Base-by-base conservation (phyloP, 35 echinoderm and acorn worm species). In the Strongylocentrotus purpuratus region DNA sequence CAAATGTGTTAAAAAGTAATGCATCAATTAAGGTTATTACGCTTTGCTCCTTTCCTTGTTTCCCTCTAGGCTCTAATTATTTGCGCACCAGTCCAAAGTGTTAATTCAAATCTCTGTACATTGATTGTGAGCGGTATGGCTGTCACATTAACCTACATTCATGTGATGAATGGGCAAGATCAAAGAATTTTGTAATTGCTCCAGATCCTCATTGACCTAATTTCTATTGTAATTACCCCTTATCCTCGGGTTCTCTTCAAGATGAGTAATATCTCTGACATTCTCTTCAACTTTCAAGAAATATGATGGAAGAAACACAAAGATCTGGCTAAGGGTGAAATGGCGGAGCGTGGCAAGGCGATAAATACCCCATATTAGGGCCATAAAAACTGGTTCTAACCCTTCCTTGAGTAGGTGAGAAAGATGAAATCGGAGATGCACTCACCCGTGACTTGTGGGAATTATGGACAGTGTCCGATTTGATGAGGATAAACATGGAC, bases 391-490 rank as follows among this genome's bases (percentile, higher is more conserved):
- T 18, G 0, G 31, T 17, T 46, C 20, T 89, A 89, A 89, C 32
- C 1, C 32, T 41, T 45, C 87, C 45, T 13, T 7, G 32, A 5
- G 45, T 15, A 89, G 45, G 87, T 45, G 87, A 33, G 87, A 89
- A 89, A 89, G 2, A 45, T 33, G 87, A 18, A 89, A 89, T 89
- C 45, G 12, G 87, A 89, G 87, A 33, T 45, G 87, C 33, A 8
- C 87, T 46, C 87, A 15, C 87, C 20, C 87, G 2, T 89, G 87
- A 89, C 87, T 89, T 89, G 87, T 89, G 87, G 87, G 87, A 89
- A 89, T 89, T 89, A 89, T 46, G 33, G 87, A 89, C 20, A 41
- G 87, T 89, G 87, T 89, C 87, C 12, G 5, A 89, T 89, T 89
- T 89, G 32, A 89, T 33, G 33, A 89, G 45, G 87, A 46, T 31